Base-by-base conservation (phyloP, 2,797 vertebrate genomes). In the Tapera naevia region DNA sequence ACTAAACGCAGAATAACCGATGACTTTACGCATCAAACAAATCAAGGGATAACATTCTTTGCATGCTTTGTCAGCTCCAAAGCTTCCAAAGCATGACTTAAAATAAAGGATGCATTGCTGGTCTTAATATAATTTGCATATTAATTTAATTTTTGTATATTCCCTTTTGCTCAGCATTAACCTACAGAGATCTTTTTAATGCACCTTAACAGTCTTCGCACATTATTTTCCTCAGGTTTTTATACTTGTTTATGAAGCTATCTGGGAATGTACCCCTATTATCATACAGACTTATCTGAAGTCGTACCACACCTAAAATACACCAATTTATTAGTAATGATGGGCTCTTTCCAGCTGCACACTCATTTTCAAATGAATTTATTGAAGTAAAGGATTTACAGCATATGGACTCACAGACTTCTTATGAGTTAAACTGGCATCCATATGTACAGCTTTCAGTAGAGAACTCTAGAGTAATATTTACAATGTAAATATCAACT, bases 401-500 rank as follows among this genome's bases (percentile, higher is more conserved):
- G 95, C 97, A 98, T 98, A 97, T 97, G 97, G 96, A 97, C 97
- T 97, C 93, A 98, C 97, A 97, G 86, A 96, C 93, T 95, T 97
- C 89, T 96, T 74, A 95, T 93, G 89, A 97, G 86, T 97, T 97
- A 95, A 96, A 97, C 95, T 94, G 97, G 97, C 95, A 97, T 92
- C 96, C 92, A 86, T 97, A 98, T 97, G 96, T 98, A 97, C 97
- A 98, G 96, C 94, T 97, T 97, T 96, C 97, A 94, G 94, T 93
- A 97, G 95, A 97, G 96, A 97, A 96, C 96, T 98, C 96, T 97
- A 96, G 97, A 97, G 97, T 98, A 97, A 98, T 98, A 98, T 98
- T 98, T 99, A 98, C 98, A 99, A 96, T 98, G 98, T 98, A 98
- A 99, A 98, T 97, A 98, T 98, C 98, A 97, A 98, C 95, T 98